Evolutionary conservation across 2,113 vertebrate species (phyloP).

Genomic region (Alligator sinensis): DNA sequence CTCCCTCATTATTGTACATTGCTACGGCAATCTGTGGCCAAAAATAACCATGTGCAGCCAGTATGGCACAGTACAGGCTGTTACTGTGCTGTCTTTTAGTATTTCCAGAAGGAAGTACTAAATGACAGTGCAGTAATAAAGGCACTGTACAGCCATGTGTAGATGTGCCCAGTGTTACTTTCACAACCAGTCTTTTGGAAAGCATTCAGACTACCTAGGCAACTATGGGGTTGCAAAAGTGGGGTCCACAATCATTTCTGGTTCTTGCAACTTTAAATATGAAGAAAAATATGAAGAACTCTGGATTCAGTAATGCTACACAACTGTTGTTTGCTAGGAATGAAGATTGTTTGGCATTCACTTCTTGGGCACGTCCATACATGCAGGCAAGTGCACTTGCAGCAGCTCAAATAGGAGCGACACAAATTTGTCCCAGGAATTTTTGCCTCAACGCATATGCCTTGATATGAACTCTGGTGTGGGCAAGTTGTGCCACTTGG

Average conservation of each 20-base stretch:
- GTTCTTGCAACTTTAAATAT: neutral
- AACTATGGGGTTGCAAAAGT: neutral
- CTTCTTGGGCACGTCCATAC: neutral
- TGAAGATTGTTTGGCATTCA: neutral
- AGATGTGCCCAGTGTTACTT: neutral
- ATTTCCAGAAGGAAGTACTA: too few relatives aligned
- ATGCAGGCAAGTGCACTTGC: neutral
- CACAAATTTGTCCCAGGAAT: too few relatives aligned
- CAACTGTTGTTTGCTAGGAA: neutral
- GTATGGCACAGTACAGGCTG: too few relatives aligned
- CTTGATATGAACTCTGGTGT: too few relatives aligned
- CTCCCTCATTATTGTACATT: too few relatives aligned
- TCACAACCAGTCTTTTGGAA: neutral
- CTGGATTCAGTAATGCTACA: neutral
- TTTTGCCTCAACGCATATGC: too few relatives aligned
- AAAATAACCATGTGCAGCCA: neutral
- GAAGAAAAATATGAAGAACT: neutral
- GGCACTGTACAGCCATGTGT: too few relatives aligned
- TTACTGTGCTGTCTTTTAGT: too few relatives aligned
- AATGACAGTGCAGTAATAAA: too few relatives aligned
- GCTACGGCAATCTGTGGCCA: too few relatives aligned
- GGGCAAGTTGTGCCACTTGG: too few relatives aligned
- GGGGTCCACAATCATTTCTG: neutral
- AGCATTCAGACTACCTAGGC: neutral
- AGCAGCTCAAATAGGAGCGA: too few relatives aligned